These are phyloP conservation scores for Podargus strigoides DNA, from an alignment of 2,797 vertebrate genomes.

Conservation along the genomic window DNA sequence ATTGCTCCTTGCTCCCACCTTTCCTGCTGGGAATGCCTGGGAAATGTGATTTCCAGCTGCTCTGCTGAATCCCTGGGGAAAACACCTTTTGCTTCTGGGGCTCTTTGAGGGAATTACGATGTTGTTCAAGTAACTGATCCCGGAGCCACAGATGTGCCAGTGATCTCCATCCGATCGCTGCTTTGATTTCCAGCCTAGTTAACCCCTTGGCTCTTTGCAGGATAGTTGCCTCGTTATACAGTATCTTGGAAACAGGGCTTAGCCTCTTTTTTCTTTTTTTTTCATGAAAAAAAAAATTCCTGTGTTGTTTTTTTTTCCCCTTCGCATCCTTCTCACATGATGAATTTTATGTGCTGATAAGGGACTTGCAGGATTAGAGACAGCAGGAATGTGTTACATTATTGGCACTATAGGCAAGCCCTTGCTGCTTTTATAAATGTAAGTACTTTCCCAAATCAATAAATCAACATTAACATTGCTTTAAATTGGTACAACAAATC, in stretches of 20 bases:
- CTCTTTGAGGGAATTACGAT: neutral
- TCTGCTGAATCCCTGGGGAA: neutral
- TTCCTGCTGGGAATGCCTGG: neutral
- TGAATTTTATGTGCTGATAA: neutral
- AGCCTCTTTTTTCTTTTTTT: neutral
- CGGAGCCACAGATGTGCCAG: neutral
- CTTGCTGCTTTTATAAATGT: constrained; percentile 42
- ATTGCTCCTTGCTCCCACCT: neutral
- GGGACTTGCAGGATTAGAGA: neutral
- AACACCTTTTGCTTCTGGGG: neutral
- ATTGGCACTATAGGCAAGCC: constrained; percentile 41
- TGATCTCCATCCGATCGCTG: neutral
- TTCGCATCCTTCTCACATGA: neutral
- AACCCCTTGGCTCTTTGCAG: neutral
- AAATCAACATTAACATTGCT: constrained; percentile 65
- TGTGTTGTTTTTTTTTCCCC: accelerated
- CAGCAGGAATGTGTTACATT: neutral
- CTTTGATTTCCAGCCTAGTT: neutral
- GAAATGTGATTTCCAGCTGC: neutral
- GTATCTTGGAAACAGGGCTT: neutral
- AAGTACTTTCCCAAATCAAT: constrained; percentile 67
- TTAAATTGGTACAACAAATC: constrained; percentile 30
- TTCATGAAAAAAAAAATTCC: neutral
- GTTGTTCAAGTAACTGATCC: neutral
- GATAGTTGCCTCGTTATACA: neutral